Evolutionary conservation across 2,113 vertebrate genomes (phyloP).

Genomic region (Neoarius graeffei): DNA sequence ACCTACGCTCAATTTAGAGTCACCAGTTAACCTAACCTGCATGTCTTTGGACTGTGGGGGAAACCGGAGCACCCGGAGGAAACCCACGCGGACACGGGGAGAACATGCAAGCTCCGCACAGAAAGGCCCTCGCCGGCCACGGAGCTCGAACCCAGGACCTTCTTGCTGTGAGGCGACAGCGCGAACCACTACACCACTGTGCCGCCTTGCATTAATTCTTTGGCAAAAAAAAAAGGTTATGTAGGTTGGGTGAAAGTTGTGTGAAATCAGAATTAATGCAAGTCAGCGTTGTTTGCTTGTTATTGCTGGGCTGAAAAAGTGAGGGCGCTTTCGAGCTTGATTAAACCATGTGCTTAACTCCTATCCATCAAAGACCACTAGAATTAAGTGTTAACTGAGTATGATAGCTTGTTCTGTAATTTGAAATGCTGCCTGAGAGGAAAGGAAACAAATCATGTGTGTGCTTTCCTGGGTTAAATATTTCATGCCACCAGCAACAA

Average conservation of each 20-base stretch:
- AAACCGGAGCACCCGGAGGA: no score
- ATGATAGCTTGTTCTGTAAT: neutral
- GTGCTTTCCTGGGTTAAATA: neutral
- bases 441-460: neutral
- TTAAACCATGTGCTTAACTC: neutral
- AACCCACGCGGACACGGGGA: no score
- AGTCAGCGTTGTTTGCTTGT: neutral
- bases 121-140: no score
- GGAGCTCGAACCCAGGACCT: no score
- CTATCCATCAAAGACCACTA: neutral
- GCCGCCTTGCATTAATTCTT: neutral
- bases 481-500: conserved; percentile 6
- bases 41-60: no score
- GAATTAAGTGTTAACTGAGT: neutral
- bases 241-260: neutral
- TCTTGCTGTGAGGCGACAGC: no score
- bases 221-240: neutral
- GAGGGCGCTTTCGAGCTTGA: neutral
- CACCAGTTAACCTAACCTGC: no score
- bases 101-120: no score
- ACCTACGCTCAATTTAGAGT: no score
- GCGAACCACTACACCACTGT: no score
- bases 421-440: neutral
- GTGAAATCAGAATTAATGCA: neutral
- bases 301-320: neutral